phyloP scores from a whole-genome alignment of 1,140 invertebrate species.

The Eriocheir sinensis region DNA sequence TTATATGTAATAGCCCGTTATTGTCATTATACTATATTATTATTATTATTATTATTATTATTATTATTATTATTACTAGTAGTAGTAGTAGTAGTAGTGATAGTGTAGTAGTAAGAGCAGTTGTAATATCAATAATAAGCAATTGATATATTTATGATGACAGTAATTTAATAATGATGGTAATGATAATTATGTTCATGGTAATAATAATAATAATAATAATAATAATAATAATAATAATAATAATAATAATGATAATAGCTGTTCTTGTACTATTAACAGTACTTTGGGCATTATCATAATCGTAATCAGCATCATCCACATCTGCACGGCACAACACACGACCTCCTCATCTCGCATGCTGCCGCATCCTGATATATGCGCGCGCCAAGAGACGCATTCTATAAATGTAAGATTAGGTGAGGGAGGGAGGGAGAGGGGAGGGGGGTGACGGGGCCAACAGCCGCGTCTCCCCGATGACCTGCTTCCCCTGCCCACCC shows the following conservation, averaged over 20 bases:
- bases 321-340: neutral
- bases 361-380: neutral
- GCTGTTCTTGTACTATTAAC: no score
- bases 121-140: no score
- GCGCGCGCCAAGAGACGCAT: neutral
- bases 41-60: neutral
- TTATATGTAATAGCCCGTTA: no score
- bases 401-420: slow-evolving; percentile 26
- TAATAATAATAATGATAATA: neutral
- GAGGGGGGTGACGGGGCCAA: neutral
- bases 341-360: neutral
- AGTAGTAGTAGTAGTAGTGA: neutral
- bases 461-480: neutral
- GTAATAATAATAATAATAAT: neutral
- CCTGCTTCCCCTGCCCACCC: slow-evolving; percentile 8
- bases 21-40: no score
- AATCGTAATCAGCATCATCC: neutral
- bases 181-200: neutral
- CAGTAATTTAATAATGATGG: no score
- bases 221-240: no score
- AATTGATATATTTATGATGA: no score
- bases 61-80: neutral
- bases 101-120: neutral
- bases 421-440: neutral
- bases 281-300: no score